These are phyloP conservation scores for Nesoenas mayeri DNA, from an alignment of 2,113 vertebrate genomes.

Conservation along the genomic window DNA sequence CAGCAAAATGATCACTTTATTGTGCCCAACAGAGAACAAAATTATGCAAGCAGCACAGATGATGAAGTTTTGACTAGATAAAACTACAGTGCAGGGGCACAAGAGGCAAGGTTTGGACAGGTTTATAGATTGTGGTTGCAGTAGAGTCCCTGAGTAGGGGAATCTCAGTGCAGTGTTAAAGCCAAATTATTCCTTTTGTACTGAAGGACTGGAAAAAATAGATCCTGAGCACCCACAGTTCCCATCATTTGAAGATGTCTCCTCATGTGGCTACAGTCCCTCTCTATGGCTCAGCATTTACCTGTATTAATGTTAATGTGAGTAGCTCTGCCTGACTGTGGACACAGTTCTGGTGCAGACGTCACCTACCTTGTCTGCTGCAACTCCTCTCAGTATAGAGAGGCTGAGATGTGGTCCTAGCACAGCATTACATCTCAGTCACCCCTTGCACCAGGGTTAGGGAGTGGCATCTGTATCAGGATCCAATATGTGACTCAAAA, in stretches of 20 bases:
- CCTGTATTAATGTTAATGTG: background rate
- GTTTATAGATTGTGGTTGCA: background rate
- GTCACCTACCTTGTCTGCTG: background rate
- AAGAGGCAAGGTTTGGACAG: background rate
- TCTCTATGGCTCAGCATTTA: background rate
- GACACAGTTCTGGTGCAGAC: background rate
- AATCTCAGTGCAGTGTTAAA: background rate
- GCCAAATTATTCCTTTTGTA: background rate
- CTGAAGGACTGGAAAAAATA: background rate
- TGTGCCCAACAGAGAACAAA: slow-evolving; percentile 1
- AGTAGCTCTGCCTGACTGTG: background rate
- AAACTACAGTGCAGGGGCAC: background rate
- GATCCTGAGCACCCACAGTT: background rate
- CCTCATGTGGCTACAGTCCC: background rate
- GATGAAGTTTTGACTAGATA: background rate
- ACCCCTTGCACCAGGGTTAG: background rate
- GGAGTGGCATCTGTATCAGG: accelerated
- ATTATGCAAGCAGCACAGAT: background rate
- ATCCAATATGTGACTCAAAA: background rate
- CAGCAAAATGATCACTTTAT: background rate
- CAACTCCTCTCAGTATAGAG: background rate
- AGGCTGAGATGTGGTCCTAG: background rate
- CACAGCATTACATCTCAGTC: background rate
- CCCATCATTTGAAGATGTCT: background rate
- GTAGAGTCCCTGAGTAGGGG: background rate